Conservation (phyloP, 2,888 invertebrate genomes). For the Teinopalpus imperialis region DNA sequence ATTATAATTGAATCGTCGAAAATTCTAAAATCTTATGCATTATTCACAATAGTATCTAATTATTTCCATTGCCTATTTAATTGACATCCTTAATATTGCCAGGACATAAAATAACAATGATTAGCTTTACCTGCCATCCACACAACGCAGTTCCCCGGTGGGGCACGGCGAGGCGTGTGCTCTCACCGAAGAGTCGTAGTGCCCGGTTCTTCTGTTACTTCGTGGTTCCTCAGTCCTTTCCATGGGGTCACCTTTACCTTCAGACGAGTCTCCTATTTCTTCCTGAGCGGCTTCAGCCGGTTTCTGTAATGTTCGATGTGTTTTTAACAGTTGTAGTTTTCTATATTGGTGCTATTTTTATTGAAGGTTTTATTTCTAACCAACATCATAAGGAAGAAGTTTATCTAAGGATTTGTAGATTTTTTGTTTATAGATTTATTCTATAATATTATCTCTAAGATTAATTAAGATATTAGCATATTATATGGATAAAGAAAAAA, state of each 20-base stretch:
- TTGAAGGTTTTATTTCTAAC: neutral
- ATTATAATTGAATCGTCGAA: no score
- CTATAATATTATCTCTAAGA: no score
- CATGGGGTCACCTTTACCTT: conserved; percentile 39
- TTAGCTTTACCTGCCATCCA: conserved; percentile 72
- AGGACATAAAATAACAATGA: no score
- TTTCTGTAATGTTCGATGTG: conserved; percentile 45
- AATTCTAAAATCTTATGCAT: no score
- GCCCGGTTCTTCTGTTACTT: conserved; percentile 15
- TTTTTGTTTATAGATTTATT: no score
- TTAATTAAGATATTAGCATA: no score
- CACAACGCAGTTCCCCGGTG: conserved; percentile 81
- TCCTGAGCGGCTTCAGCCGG: conserved; percentile 38
- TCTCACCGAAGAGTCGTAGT: conserved; percentile 38
- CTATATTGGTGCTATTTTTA: neutral
- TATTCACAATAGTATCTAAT: no score
- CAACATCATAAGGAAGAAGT: no score
- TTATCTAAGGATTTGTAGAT: no score
- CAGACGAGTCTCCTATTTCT: conserved; percentile 39
- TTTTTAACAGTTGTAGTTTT: neutral
- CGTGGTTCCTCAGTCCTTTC: conserved; percentile 37
- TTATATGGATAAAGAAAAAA: no score
- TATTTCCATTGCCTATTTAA: no score
- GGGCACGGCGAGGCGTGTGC: conserved; percentile 77
- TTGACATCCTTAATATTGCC: no score